These are phyloP conservation scores for Rotaria sp. DNA, from an alignment of 2,888 invertebrate species.

Conservation along the genomic window DNA sequence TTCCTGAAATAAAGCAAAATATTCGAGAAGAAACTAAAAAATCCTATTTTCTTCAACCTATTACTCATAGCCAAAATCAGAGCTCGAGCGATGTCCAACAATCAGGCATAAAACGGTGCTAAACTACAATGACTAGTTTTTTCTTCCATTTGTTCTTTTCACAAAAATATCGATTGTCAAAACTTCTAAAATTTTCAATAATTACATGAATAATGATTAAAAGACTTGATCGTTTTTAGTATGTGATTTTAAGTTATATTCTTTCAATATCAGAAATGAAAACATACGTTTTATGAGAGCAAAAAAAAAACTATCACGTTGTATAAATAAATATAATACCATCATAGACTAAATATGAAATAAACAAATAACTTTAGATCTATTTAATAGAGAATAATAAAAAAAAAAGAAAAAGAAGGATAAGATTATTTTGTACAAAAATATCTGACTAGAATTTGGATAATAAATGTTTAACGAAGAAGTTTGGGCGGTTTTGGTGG, in stretches of 20 bases:
- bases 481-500: constrained; percentile 15
- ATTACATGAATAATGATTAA: background rate
- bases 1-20: too few species aligned
- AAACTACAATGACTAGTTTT: too few species aligned
- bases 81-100: too few species aligned
- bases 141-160: too few species aligned
- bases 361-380: background rate
- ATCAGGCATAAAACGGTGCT: too few species aligned
- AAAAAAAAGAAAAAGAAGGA: background rate
- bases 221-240: background rate
- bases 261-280: background rate
- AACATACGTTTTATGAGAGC: background rate
- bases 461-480: background rate
- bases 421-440: background rate
- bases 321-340: too few species aligned
- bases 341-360: background rate
- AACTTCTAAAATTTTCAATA: too few species aligned
- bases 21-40: too few species aligned
- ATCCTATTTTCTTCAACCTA: too few species aligned
- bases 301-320: background rate
- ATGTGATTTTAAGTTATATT: background rate
- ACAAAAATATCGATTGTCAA: too few species aligned
- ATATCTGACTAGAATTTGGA: background rate
- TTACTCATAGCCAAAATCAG: too few species aligned
- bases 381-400: background rate